These are phyloP conservation scores for Echiichthys vipera DNA, from an alignment of 2,797 vertebrate species.

Conservation along the genomic window DNA sequence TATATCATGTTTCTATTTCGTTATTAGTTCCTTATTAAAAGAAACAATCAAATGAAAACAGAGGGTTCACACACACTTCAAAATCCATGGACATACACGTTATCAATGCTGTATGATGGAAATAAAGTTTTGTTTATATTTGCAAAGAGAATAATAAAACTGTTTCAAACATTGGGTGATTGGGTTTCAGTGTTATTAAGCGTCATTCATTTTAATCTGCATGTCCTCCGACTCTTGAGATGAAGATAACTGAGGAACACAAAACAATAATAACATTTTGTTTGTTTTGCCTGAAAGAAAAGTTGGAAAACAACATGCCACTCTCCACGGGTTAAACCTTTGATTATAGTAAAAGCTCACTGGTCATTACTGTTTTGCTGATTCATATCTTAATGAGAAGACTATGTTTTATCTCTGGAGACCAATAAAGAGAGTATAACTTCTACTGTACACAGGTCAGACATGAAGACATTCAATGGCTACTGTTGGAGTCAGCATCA, in stretches of 20 bases:
- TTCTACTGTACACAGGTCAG: neutral
- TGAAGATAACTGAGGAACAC: neutral
- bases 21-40: neutral
- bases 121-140: neutral
- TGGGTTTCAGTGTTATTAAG: neutral
- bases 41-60: neutral
- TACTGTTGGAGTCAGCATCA: neutral
- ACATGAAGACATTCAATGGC: neutral
- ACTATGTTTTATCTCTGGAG: neutral
- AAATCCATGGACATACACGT: neutral
- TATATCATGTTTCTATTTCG: neutral
- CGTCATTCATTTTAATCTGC: neutral
- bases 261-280: neutral
- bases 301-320: neutral
- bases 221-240: neutral
- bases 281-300: constrained; percentile 3
- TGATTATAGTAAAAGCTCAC: neutral
- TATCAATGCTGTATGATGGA: neutral
- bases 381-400: too few species aligned
- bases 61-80: neutral
- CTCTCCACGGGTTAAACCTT: neutral
- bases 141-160: neutral
- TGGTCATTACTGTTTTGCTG: constrained; percentile 1
- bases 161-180: neutral
- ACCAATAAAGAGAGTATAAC: neutral